A percentile compares a stretch with the other conserved stretches of the same genome.
Conservation (phyloP, 1,140 invertebrate genomes). For the Drosophila kanapiae region DNA sequence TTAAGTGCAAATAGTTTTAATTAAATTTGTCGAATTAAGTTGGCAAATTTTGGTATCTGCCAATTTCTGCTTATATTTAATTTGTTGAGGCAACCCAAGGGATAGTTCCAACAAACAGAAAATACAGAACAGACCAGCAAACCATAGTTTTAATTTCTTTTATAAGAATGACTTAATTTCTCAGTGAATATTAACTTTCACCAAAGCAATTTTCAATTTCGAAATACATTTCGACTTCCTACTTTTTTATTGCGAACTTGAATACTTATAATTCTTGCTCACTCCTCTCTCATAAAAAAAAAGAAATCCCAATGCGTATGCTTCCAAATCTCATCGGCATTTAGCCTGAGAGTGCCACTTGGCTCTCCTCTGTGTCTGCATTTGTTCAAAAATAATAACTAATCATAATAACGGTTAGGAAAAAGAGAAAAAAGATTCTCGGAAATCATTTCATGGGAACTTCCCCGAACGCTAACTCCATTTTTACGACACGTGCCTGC, state of each 20-base stretch:
- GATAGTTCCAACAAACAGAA: neutral
- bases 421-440: slow-evolving; percentile 55
- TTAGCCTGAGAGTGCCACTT: slow-evolving; percentile 40
- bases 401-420: slow-evolving; percentile 71
- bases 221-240: neutral
- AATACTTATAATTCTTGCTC: neutral
- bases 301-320: slow-evolving; percentile 51
- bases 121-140: neutral
- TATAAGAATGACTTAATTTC: neutral
- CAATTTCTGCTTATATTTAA: slow-evolving; percentile 58
- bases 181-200: neutral
- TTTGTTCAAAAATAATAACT: slow-evolving; percentile 75
- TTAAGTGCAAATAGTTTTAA: slow-evolving; percentile 77
- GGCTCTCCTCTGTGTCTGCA: slow-evolving; percentile 38
- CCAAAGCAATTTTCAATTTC: neutral
- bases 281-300: slow-evolving; percentile 4
- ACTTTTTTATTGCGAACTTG: neutral
- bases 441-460: slow-evolving; percentile 73
- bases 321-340: slow-evolving; percentile 66
- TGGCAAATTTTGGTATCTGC: slow-evolving; percentile 49
- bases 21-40: slow-evolving; percentile 79
- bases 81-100: slow-evolving; percentile 5
- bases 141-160: neutral
- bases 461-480: slow-evolving; percentile 28
- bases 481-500: slow-evolving; percentile 66